Evolutionary conservation across 2,113 vertebrate species (phyloP).

Genomic region (Pontoporia blainvillei): DNA sequence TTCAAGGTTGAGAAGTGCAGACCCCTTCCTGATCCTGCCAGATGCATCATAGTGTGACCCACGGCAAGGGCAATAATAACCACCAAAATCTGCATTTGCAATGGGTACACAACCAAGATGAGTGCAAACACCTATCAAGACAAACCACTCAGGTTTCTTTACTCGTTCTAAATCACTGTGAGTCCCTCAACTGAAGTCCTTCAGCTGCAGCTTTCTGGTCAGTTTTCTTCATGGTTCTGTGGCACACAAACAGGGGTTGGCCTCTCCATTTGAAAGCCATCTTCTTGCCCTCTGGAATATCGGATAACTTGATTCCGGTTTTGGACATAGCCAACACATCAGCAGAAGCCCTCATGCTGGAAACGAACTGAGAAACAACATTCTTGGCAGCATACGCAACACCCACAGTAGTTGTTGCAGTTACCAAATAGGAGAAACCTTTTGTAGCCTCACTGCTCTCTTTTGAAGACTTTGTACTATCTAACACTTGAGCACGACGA

Average conservation of each 20-base stretch:
- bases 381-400: slow-evolving; percentile 89
- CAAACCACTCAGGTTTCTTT: slow-evolving; percentile 86
- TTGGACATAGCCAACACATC: slow-evolving; percentile 93
- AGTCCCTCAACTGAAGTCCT: slow-evolving; percentile 86
- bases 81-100: slow-evolving; percentile 90
- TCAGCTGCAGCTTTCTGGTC: slow-evolving; percentile 83
- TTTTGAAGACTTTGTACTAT: slow-evolving; percentile 78
- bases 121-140: slow-evolving; percentile 90
- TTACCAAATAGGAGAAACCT: slow-evolving; percentile 89
- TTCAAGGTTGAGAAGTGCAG: slow-evolving; percentile 92
- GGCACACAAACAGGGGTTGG: slow-evolving; percentile 91
- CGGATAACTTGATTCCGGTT: slow-evolving; percentile 89
- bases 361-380: slow-evolving; percentile 87
- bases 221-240: slow-evolving; percentile 86
- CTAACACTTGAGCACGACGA: too few relatives aligned
- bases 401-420: slow-evolving; percentile 81
- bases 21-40: slow-evolving; percentile 82
- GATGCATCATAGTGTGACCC: slow-evolving; percentile 96
- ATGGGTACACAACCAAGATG: slow-evolving; percentile 85
- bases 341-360: slow-evolving; percentile 91
- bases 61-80: slow-evolving; percentile 95
- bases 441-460: slow-evolving; percentile 84
- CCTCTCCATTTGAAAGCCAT: slow-evolving; percentile 94
- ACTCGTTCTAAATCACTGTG: slow-evolving; percentile 85
- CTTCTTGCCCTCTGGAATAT: slow-evolving; percentile 94